Base-by-base conservation (phyloP, 2,113 vertebrate genomes). In the Hystrix cristata region DNA sequence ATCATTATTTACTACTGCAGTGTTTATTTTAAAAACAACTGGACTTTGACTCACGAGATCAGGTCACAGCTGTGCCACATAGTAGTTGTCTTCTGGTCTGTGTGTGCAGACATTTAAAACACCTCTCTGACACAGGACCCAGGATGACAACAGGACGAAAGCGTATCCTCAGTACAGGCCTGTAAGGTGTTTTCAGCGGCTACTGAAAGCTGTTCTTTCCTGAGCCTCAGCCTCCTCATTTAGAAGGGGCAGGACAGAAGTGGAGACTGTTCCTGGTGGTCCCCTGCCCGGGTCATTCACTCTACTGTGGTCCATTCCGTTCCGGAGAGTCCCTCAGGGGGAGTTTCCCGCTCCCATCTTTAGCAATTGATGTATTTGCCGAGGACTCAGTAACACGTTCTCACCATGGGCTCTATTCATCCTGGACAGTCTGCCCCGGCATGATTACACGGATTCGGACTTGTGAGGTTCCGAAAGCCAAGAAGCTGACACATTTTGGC, bases 401-500 rank as follows among this genome's bases (percentile, higher is more conserved):
- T 84, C 79, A 92, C 64, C 43, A 46, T 0, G 21, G 31, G n/a
- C 27, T 93, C n/a, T 93, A 12, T 87, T 95, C 46, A 60, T 71
- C 79, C 84, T 3, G 5, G 59, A 91, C 53, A 84, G 76, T 29
- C 74, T 91, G 55, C 27, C 53, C 9, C 27, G 62, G 46, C 51
- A 85, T 80, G 46, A 38, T 60, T 34, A 88, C 15, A 85, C 15
- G 1, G 23, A 96, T 65, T 96, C 76, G 53, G 55, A 90, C n/a
- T 51, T 67, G 8, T 81, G 25, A 21, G 38, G 34, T 79, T 80
- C 87, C 67, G 84, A 60, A 76, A 89, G 85, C 80, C 64, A 72
- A 92, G 83, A 64, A 98, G 64, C 55, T 94, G 94, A 86, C 51
- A 94, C 62, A 69, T 90, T 95, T 90, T 69, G 78, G 79, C 69